Evolutionary conservation across 2,888 invertebrate genomes (phyloP).

Genomic region (Stenichneumon culpator): DNA sequence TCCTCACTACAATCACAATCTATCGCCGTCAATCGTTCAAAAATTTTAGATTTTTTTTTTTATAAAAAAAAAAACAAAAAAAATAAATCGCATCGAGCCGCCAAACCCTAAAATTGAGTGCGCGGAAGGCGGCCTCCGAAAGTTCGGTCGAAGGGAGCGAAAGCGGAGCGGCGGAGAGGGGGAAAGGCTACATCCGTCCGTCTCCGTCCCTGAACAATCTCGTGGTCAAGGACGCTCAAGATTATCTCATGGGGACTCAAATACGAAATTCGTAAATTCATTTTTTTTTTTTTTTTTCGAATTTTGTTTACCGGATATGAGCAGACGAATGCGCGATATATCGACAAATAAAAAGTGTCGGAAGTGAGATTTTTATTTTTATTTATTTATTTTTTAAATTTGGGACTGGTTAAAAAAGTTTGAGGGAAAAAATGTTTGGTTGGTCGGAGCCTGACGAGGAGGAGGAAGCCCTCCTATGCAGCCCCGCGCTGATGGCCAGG

Average conservation of each 20-base stretch:
- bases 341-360: not conserved
- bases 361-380: not conserved
- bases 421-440: slow-evolving; percentile 88
- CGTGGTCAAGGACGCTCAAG: slow-evolving; percentile 35
- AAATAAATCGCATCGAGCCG: not conserved
- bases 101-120: slow-evolving; percentile 29
- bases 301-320: not conserved
- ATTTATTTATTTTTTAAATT: not conserved
- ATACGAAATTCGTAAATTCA: not conserved
- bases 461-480: slow-evolving; percentile 94
- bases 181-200: slow-evolving; percentile 17
- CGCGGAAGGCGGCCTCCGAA: not conserved
- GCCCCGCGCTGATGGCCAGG: slow-evolving; percentile 94
- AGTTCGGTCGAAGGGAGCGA: not conserved
- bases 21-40: not conserved
- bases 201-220: slow-evolving; percentile 36
- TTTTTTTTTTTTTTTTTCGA: slow-evolving; percentile 1
- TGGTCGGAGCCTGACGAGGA: slow-evolving; percentile 93
- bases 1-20: not conserved
- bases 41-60: too few relatives aligned
- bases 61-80: too few relatives aligned
- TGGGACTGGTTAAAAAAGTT: not conserved
- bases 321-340: not conserved
- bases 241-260: not conserved
- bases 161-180: not conserved